A percentile compares a stretch with the other conserved stretches of the same genome.
phyloP scores from a whole-genome alignment of 2,113 vertebrate species.

The Genyomyrus donnyi region DNA sequence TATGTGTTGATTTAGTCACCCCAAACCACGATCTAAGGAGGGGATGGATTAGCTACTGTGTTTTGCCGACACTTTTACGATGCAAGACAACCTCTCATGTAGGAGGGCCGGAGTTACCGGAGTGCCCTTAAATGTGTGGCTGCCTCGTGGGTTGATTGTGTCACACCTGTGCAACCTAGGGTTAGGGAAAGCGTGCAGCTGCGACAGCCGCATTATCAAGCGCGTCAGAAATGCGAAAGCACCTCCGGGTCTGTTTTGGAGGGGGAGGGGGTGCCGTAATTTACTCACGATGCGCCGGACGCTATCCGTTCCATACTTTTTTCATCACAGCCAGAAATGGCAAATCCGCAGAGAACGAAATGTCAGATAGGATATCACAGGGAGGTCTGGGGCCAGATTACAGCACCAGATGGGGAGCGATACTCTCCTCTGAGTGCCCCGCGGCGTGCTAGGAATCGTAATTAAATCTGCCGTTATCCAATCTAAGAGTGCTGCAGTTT shows the following conservation, averaged over 20 bases:
- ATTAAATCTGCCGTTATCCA: background rate
- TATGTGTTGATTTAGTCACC: background rate
- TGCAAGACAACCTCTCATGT: background rate
- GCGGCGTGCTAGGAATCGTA: background rate
- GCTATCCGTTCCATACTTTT: background rate
- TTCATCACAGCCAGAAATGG: background rate
- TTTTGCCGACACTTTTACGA: background rate
- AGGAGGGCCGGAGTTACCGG: too few relatives aligned
- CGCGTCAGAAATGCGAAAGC: background rate
- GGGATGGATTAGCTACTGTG: background rate
- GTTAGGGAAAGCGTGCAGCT: background rate
- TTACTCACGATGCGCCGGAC: background rate
- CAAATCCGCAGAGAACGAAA: background rate
- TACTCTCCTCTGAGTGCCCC: background rate
- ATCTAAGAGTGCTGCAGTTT: background rate
- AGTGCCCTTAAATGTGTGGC: background rate
- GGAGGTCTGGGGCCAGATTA: constrained; percentile 1
- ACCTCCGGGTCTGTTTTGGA: background rate
- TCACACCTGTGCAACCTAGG: background rate
- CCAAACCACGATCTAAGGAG: background rate
- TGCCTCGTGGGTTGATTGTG: background rate
- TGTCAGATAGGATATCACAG: constrained; percentile 6
- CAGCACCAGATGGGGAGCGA: background rate
- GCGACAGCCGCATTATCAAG: background rate
- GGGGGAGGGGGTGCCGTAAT: background rate